Evolutionary conservation across 37 sponge, comb jelly and placozoan species (phyloP), one percentile per base, ranked within the genome.

Genomic region (Bolinopsis microptera): DNA sequence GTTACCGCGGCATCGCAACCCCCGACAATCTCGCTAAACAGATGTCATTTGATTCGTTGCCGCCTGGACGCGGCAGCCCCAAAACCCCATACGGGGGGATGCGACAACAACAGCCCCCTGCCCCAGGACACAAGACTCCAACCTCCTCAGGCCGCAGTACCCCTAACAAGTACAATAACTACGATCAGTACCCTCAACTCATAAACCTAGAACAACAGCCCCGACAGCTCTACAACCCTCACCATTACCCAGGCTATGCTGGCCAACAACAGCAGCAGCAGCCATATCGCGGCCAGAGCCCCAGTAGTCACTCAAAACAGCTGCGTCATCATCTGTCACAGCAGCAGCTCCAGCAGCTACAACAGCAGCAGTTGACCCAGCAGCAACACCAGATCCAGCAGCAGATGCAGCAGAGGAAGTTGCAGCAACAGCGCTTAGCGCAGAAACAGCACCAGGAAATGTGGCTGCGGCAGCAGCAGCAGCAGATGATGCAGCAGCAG

Each of bases 361-460:
- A 48, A 48, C 61, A 72, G 31, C 74, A 72, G 74, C 74, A 72
- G 74, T 3, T 28, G 18, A n/a, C 31, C 3, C 31, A 30, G 26
- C 26, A 72, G 3, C 74, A 72, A 21, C 74, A n/a, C 22, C 26
- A 30, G 26, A 3, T 30, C 3, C 74, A 72, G 26, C 26, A 30
- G 26, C 26, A 72, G 74, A 30, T 72, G 74, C 74, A 72, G 74
- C 74, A 72, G 74, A 24, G 31, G 31, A 24, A 72, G 31, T n/a
- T 30, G 31, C 74, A n/a, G 31, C 26, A 28, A 72, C 74, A 72
- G 74, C 74, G 74, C 30, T 5, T 72, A 5, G 74, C 74, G 26
- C 74, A 72, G 30, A 24, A 72, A 28, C 74, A 72, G 31, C 74
- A 72, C 31, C 74, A 72, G 26, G 74, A 72, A 21, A 72, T 72